A percentile compares a stretch with the other conserved stretches of the same genome.
These are phyloP conservation scores for Mylabris sibirica DNA, from an alignment of 2,888 invertebrate genomes.

Conservation along the genomic window DNA sequence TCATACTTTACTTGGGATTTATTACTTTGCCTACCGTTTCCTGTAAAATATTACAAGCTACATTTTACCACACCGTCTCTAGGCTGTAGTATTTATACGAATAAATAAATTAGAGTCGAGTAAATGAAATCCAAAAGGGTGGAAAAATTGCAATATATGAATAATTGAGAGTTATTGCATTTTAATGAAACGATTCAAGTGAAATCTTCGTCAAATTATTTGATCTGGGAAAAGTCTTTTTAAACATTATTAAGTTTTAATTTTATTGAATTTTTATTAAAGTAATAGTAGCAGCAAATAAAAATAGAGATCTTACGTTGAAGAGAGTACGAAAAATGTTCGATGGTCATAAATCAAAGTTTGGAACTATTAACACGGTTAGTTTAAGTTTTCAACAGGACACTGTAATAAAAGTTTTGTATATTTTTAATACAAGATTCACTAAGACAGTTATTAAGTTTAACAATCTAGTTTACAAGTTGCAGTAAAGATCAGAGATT, in stretches of 20 bases:
- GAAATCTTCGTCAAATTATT: neutral
- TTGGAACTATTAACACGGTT: neutral
- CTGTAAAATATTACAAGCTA: neutral
- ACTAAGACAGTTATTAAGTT: conserved; percentile 30
- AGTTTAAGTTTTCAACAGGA: conserved; percentile 4
- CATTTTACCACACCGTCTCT: neutral
- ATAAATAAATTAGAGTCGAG: too few species aligned
- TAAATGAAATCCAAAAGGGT: too few species aligned
- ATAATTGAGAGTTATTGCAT: too few species aligned
- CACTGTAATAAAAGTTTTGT: conserved; percentile 15
- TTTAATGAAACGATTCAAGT: neutral
- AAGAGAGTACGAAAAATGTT: too few species aligned
- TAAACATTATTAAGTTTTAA: too few species aligned
- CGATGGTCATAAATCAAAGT: neutral
- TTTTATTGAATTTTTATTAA: too few species aligned
- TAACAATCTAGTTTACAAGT: neutral
- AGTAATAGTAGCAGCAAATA: too few species aligned
- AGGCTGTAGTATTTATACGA: neutral
- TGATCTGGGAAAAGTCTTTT: too few species aligned
- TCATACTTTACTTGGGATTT: neutral
- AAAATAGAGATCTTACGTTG: too few species aligned
- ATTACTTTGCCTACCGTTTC: neutral
- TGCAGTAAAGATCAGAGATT: neutral
- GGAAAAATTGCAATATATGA: too few species aligned
- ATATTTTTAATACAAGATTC: conserved; percentile 31